Evolutionary conservation across 1,140 invertebrate genomes (phyloP), one percentile per base, ranked within the genome.

Genomic region (Mylabris phalerata): DNA sequence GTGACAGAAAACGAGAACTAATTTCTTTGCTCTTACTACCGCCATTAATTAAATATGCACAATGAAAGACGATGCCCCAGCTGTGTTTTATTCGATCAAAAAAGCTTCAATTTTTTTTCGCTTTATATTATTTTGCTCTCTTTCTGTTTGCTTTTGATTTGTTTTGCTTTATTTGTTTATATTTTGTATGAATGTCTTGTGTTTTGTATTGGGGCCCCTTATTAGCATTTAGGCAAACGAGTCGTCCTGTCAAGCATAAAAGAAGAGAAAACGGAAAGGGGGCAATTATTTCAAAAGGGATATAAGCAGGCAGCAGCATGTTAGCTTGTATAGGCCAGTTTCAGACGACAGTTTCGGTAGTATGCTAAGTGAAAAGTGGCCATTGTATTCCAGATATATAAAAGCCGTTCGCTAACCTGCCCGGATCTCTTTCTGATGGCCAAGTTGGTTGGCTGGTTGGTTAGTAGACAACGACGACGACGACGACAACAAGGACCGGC

Each of bases 341-440:
- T 49, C 50, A 57, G 57, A 64, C 58, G 62, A 55, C 59, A 60
- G 32, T 62, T 66, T 66, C 62, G 64, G 66, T 54, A 66, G 62
- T 67, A 67, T 67, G 62, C 65, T 67, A 65, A 65, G 61, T 67
- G 67, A 71, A 71, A 68, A 66, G 68, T 63, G 61, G 67, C 71
- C 70, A 74, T 74, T 74, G 72, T 73, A 70, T 71, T 71, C 71
- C 61, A 58, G 50, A 42, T 48, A 48, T 55, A 32, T 48, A 59
- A 32, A 32, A 32, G 32, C 11, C 41, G 9, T 42, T 42, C 41
- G 9, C 41, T 42, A 42, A 42, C 41, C 41, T 42, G 9, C 32
- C 32, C 32, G 2, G 32, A 32, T 4, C 4, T 32, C 32, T 32
- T 19, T 19, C 19, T 1, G 19, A 19, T 19, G 19, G 19, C 19